Percentiles rank a stretch among this genome's conserved stretches.
phyloP scores from a whole-genome alignment of 1,140 invertebrate species.

The Pseudomyrmex flavicornis region DNA sequence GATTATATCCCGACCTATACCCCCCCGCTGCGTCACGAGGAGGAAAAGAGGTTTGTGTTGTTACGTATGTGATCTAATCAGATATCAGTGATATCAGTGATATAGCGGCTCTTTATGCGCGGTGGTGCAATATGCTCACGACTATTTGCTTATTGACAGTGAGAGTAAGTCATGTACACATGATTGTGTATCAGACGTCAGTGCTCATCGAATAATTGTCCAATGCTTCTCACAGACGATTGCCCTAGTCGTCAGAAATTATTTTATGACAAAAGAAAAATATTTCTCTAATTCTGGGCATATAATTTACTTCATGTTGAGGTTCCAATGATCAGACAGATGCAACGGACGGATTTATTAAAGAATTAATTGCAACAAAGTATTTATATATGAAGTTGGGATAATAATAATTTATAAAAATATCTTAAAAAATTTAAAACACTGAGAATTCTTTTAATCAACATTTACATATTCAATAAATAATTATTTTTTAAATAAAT shows the following conservation, averaged over 20 bases:
- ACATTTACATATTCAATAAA: too few relatives aligned
- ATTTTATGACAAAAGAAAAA: background rate
- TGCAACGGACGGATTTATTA: too few relatives aligned
- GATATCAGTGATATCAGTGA: conserved; percentile 69
- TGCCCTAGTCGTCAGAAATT: background rate
- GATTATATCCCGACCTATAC: conserved; percentile 73
- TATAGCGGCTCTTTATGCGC: background rate
- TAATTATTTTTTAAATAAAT: too few relatives aligned
- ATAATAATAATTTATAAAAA: too few relatives aligned
- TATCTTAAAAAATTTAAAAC: too few relatives aligned
- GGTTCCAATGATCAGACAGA: too few relatives aligned
- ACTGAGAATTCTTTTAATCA: too few relatives aligned
- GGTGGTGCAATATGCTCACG: conserved; percentile 13
- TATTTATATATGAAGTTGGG: too few relatives aligned
- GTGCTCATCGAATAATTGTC: conserved; percentile 19
- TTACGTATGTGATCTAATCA: conserved; percentile 54
- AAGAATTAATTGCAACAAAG: too few relatives aligned
- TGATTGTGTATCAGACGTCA: background rate
- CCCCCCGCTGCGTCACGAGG: background rate
- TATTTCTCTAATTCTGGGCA: too few relatives aligned
- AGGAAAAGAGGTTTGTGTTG: conserved; percentile 77
- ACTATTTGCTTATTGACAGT: background rate
- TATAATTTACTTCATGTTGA: too few relatives aligned
- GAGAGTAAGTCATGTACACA: conserved; percentile 4
- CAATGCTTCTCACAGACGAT: background rate